A percentile compares a stretch with the other conserved stretches of the same genome.
Evolutionary conservation across 2,797 vertebrate genomes (phyloP).

Genomic region (Chiloscyllium punctatum): DNA sequence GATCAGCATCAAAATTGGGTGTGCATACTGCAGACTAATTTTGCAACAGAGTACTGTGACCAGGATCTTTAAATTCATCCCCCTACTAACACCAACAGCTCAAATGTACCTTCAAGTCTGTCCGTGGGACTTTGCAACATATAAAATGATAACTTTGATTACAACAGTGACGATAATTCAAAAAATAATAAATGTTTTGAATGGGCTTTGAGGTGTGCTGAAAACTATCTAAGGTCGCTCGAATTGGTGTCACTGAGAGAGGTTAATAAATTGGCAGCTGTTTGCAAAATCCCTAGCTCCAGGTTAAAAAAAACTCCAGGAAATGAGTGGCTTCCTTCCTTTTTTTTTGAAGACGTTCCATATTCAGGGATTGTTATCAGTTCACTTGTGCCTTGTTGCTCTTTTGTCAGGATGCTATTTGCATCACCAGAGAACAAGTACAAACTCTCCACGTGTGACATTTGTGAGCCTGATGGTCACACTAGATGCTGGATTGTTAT

Average conservation of each 20-base stretch:
- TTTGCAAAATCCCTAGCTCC: neutral
- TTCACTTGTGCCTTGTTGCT: neutral
- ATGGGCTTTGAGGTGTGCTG: neutral
- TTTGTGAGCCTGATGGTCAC: neutral
- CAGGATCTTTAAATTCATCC: neutral
- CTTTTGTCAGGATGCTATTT: neutral
- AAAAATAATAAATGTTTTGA: neutral
- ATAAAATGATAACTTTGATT: neutral
- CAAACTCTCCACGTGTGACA: neutral
- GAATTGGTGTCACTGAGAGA: neutral
- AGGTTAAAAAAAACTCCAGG: neutral
- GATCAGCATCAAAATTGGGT: too few species aligned
- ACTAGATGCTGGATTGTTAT: neutral
- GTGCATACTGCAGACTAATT: too few species aligned
- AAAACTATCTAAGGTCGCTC: neutral
- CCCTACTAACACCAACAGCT: neutral
- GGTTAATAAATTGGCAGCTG: neutral
- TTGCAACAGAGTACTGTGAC: too few species aligned
- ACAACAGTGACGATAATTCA: neutral
- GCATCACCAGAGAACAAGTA: neutral
- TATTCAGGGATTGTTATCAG: neutral
- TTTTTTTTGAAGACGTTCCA: neutral
- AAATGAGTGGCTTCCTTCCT: neutral
- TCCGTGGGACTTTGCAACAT: neutral
- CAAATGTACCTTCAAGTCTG: neutral